Conservation (phyloP, 2,888 invertebrate species). For the Ptilodon capucinus region DNA sequence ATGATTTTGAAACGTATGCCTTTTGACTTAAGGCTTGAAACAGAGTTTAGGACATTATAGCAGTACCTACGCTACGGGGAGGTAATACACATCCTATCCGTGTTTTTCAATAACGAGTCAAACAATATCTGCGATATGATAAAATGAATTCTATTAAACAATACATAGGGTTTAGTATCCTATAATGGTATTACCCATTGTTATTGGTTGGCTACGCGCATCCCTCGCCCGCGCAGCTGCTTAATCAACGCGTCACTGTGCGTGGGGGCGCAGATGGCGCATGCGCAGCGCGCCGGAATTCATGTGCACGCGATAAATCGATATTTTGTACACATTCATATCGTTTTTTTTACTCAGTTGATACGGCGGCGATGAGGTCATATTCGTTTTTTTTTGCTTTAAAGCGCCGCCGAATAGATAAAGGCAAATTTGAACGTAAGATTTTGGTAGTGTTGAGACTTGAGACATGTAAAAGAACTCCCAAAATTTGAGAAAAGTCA, state of each 20-base stretch:
- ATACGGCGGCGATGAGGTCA: background rate
- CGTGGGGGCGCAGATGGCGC: slow-evolving; percentile 4
- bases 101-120: background rate
- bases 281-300: background rate
- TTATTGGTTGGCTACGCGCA: background rate
- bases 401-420: no score
- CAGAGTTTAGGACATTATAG: background rate
- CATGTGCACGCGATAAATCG: slow-evolving; percentile 2
- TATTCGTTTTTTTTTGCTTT: background rate
- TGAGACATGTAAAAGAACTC: no score
- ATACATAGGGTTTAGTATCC: background rate
- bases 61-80: background rate
- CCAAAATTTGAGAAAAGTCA: no score
- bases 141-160: background rate
- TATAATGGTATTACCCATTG: background rate
- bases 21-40: background rate
- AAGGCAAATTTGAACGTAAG: background rate
- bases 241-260: slow-evolving; percentile 3
- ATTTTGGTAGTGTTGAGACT: no score
- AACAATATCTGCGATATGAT: background rate
- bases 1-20: background rate
- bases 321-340: background rate
- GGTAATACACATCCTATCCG: background rate
- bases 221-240: slow-evolving; percentile 3
- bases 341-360: background rate